Evolutionary conservation across 2,797 vertebrate genomes (phyloP), one percentile per base, ranked within the genome.

Genomic region (Poeciliopsis gracilis): DNA sequence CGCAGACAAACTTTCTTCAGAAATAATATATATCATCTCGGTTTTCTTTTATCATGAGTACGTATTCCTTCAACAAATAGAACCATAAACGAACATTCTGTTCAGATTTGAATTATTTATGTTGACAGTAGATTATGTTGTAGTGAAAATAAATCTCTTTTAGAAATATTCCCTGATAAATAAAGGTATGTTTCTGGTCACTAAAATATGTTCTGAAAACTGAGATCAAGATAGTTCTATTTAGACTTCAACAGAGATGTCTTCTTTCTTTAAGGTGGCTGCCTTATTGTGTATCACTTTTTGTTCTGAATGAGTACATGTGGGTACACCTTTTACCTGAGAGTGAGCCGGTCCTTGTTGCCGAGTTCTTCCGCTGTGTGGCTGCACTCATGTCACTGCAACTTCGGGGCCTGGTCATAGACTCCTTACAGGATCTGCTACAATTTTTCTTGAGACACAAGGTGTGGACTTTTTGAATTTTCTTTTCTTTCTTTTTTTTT

Each of bases 351-450:
- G 78, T 82, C 28, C 84, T 2, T 51, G 88, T 95, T 59, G 94
- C 96, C 74, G 94, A 96, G 83, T 97, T 97, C 91, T 98, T 98
- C 90, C 91, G 73, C 86, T 97, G 96, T 0, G 95, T 95, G 61
- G 95, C 95, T 16, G 86, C 95, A 36, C 94, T 98, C 23, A 99
- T 99, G 98, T 98, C 98, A 0, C 84, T 96, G 53, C 97, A 99
- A 63, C 95, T 99, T 66, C 95, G 97, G 72, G 95, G 96, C 77
- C 86, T 98, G 84, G 97, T 99, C 69, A 79, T 92, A 53, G 93
- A 95, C 28, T 98, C 98, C 10, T 91, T 99, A 9, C 87, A 96
- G 74, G 97, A 98, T 90, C 93, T 99, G 5, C 91, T 98, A 12
- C 79, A 88, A 8, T 95, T 97, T 93, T 97, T 99, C 87, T 94